Conservation (phyloP, 2,113 vertebrate species). For the Oenanthe oenanthe region DNA sequence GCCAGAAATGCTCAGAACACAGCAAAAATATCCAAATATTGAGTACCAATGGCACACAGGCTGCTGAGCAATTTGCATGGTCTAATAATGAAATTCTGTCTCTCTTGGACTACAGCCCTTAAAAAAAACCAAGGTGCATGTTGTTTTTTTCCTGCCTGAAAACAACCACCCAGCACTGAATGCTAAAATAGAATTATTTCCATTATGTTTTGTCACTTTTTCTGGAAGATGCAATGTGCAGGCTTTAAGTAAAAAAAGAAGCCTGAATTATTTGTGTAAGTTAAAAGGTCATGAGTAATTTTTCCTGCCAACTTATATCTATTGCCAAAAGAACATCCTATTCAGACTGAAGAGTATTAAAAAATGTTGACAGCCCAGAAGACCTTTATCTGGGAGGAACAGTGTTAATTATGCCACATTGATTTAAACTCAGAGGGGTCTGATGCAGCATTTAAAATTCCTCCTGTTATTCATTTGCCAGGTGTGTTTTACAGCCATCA, state of each 20-base stretch:
- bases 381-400: conserved; percentile 13
- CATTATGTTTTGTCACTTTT: background rate
- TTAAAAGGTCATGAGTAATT: conserved; percentile 13
- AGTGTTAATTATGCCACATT: conserved; percentile 23
- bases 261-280: background rate
- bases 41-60: background rate
- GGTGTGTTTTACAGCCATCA: background rate
- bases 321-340: background rate
- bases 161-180: background rate
- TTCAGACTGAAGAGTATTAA: conserved; percentile 22
- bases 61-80: background rate
- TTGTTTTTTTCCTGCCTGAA: background rate
- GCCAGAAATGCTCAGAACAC: background rate
- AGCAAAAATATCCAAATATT: background rate
- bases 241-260: background rate
- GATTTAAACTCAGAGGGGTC: conserved; percentile 33
- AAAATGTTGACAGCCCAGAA: conserved; percentile 1
- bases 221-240: background rate
- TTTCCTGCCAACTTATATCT: conserved; percentile 10
- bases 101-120: background rate
- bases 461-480: background rate
- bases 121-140: background rate
- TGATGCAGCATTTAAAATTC: conserved; percentile 21
- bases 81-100: background rate
- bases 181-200: background rate